A percentile compares a stretch with the other conserved stretches of the same genome.
These are phyloP conservation scores for Laupala kohalensis DNA, from an alignment of 1,140 invertebrate species.

Conservation along the genomic window DNA sequence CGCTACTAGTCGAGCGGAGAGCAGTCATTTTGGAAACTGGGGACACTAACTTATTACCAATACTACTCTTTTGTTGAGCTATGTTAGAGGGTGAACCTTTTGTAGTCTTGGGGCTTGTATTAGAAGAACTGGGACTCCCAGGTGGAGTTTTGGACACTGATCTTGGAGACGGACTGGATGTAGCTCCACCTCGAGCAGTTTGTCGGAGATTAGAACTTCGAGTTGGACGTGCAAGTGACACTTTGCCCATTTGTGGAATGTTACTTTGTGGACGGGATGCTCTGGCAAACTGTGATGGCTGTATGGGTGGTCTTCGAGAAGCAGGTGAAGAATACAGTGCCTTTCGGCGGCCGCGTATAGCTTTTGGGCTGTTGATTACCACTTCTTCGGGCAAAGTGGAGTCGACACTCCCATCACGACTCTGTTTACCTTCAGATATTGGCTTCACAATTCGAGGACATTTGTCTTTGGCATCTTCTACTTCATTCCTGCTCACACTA, in stretches of 20 bases:
- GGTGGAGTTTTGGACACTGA: conserved; percentile 7
- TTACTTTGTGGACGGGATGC: conserved; percentile 13
- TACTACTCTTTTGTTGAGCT: neutral
- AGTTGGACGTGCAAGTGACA: conserved; percentile 23
- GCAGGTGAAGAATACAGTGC: conserved; percentile 36
- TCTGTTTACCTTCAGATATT: conserved; percentile 18
- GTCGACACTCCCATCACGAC: conserved; percentile 26
- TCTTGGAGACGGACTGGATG: neutral
- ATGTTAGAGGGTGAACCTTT: neutral
- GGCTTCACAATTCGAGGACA: conserved; percentile 45
- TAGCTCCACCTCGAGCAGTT: conserved; percentile 16
- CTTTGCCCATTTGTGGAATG: conserved; percentile 11
- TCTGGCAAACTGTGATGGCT: conserved; percentile 15
- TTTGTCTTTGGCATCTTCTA: conserved; percentile 23
- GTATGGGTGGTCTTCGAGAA: conserved; percentile 19
- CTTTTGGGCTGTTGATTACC: conserved; percentile 32
- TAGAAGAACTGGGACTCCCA: neutral
- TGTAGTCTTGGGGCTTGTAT: conserved; percentile 1
- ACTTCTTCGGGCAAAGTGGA: conserved; percentile 19
- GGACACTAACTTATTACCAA: neutral
- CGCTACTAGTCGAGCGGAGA: conserved; percentile 8
- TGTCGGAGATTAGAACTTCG: conserved; percentile 27
- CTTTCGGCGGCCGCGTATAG: conserved; percentile 61
- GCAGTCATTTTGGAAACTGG: conserved; percentile 15
- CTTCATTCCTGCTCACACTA: neutral